Evolutionary conservation across 1,140 invertebrate genomes (phyloP), one percentile per base, ranked within the genome.

Genomic region (Brachionus calyciflorus): DNA sequence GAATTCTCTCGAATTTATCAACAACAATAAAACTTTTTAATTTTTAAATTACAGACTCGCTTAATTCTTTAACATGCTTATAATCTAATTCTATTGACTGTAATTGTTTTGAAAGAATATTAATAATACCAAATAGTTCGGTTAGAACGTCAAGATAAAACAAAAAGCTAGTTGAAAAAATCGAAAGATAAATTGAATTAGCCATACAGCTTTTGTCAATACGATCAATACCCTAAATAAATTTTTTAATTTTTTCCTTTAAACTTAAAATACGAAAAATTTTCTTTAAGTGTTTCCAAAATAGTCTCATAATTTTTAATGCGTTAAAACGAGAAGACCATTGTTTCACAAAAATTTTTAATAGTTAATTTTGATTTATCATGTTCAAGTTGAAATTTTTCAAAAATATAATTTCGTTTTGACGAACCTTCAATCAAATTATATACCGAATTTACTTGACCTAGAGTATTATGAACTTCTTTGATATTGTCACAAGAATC

Each of bases 391-490:
- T 49, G 41, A 33, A 69, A 30, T 49, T 69, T 26, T 49, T 69
- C 46, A 48, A 69, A 69, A 49, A 69, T 69, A 33, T 48, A 28
- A 49, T 69, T n/a, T 28, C 44, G 41, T 69, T 69, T 69, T 48
- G 65, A 21, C 10, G 65, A 69, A 9, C 44, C 65, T 49, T 49
- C 65, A 69, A 69, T 48, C 21, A 69, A 48, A 69, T 69, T 69
- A 30, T 49, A 69, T 28, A 69, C 21, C 9, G 65, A 69, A 28
- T 48, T 48, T n/a, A 69, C 65, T 48, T 24, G n/a, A 28, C 41
- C 65, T n/a, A 49, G 19, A 17, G 41, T 48, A 17, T 69, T 69
- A 33, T 17, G 44, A 69, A 69, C 65, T 69, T 48, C 12, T 28
- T 24, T 28, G 26, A 17, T 49, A 30, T 28, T 12, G 6, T 14